These are phyloP conservation scores for Ichneumoninae sp. DNA, from an alignment of 2,888 invertebrate genomes.

Conservation along the genomic window DNA sequence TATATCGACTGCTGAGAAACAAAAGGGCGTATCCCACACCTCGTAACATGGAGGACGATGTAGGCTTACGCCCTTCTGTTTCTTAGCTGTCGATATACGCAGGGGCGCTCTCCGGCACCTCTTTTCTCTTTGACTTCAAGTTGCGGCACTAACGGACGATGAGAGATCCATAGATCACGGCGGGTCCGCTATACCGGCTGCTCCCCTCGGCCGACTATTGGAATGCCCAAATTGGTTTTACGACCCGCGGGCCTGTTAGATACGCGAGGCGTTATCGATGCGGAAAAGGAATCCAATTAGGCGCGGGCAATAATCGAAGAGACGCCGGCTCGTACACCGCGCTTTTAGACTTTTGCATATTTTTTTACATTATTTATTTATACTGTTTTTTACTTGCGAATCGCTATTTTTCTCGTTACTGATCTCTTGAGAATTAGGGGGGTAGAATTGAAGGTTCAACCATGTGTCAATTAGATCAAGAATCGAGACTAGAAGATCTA, in stretches of 20 bases:
- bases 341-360: constrained; percentile 54
- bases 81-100: neutral
- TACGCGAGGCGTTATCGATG: constrained; percentile 75
- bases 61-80: neutral
- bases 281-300: constrained; percentile 82
- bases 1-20: neutral
- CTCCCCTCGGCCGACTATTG: constrained; percentile 53
- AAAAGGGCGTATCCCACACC: no score
- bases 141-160: constrained; percentile 35
- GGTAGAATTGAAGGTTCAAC: constrained; percentile 27
- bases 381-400: constrained; percentile 22
- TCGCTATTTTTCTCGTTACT: constrained; percentile 20
- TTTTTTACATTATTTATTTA: neutral
- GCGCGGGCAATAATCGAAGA: constrained; percentile 80
- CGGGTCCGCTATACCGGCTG: constrained; percentile 33
- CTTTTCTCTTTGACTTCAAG: constrained; percentile 27
- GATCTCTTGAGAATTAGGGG: neutral
- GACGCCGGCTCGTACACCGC: constrained; percentile 26
- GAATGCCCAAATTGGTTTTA: constrained; percentile 80
- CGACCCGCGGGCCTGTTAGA: constrained; percentile 73
- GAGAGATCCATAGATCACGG: constrained; percentile 74
- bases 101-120: constrained; percentile 40
- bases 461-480: constrained; percentile 51
- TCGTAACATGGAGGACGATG: no score
- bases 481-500: constrained; percentile 3